Percentiles rank a stretch among this genome's conserved stretches.
Evolutionary conservation across 2,113 vertebrate genomes (phyloP).

Genomic region (Arizona elegans): DNA sequence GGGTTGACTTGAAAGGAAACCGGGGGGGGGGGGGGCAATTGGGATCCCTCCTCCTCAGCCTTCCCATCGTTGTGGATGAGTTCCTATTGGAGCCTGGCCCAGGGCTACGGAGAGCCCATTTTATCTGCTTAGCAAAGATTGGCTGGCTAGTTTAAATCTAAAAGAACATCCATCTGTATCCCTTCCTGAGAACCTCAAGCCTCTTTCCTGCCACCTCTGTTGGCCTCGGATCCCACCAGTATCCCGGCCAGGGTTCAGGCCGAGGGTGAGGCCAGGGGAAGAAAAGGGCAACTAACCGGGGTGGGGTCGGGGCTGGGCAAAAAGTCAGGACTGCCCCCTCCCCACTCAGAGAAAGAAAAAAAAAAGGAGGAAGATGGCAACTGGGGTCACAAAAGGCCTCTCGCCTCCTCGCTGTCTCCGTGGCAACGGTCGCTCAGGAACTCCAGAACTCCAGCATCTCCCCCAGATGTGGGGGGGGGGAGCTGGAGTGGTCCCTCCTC

Average conservation of each 20-base stretch:
- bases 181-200: background rate
- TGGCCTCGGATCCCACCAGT: background rate
- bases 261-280: accelerated
- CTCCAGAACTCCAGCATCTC: background rate
- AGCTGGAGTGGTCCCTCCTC: background rate
- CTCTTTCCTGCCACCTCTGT: background rate
- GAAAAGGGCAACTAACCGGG: background rate
- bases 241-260: background rate
- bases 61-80: background rate
- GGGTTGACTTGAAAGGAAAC: background rate
- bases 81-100: background rate
- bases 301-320: background rate
- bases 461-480: background rate
- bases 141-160: background rate
- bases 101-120: background rate
- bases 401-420: background rate
- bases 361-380: background rate
- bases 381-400: background rate
- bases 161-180: background rate
- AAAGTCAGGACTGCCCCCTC: slow-evolving; percentile 4
- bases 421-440: background rate
- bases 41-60: background rate
- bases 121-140: background rate
- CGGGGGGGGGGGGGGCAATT: background rate
- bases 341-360: background rate